These are phyloP conservation scores for Thysanoteuthis rhombus DNA, from an alignment of 2,888 invertebrate species.

Conservation along the genomic window DNA sequence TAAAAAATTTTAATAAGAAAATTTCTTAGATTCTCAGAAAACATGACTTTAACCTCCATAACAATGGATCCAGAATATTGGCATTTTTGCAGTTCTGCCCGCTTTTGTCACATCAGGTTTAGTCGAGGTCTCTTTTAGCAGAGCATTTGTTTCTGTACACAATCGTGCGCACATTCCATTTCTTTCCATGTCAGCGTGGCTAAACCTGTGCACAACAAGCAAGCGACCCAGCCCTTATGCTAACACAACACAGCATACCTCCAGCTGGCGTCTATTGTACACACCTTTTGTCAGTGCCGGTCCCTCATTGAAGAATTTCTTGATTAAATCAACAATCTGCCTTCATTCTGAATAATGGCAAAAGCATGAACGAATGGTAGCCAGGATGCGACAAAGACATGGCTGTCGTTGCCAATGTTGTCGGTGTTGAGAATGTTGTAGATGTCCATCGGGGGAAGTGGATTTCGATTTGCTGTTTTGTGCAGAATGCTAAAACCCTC, in stretches of 20 bases:
- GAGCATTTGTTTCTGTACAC: background rate
- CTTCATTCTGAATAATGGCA: background rate
- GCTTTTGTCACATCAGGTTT: background rate
- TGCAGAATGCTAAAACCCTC: background rate
- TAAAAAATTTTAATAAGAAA: background rate
- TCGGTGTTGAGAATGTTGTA: background rate
- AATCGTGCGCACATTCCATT: background rate
- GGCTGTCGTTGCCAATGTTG: background rate
- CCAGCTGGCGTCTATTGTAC: background rate
- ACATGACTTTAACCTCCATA: background rate
- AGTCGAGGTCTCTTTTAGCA: background rate
- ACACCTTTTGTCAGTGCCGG: background rate
- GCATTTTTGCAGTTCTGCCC: background rate
- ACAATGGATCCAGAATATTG: background rate
- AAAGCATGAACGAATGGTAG: background rate
- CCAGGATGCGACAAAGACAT: background rate
- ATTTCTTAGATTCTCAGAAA: background rate
- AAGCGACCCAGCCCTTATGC: background rate
- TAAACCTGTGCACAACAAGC: background rate
- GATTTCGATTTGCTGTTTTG: background rate
- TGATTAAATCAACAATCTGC: constrained; percentile 12
- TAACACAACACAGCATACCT: background rate
- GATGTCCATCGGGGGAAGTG: background rate
- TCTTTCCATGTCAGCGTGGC: background rate
- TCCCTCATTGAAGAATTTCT: background rate